phyloP scores from a whole-genome alignment of 2,113 vertebrate species.

The Orcinus orca region DNA sequence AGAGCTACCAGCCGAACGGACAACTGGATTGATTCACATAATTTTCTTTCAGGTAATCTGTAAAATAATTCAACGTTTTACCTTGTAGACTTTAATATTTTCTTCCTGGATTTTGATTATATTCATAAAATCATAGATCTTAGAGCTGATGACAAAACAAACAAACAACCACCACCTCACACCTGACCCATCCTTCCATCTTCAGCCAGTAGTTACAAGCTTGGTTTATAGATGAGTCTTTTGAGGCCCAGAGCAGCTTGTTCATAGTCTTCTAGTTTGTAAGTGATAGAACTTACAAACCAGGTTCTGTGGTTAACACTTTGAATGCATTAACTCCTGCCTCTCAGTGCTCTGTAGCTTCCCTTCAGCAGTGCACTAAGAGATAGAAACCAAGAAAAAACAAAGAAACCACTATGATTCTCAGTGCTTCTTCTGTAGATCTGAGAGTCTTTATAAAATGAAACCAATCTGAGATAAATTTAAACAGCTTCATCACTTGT shows the following conservation, averaged over 20 bases:
- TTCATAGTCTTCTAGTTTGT: not conserved
- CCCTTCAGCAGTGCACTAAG: not conserved
- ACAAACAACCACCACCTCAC: not conserved
- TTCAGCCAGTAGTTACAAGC: not conserved
- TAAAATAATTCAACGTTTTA: slow-evolving; percentile 21
- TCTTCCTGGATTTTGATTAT: not conserved
- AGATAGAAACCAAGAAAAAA: not conserved
- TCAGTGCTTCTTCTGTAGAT: not conserved
- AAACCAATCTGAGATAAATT: not conserved
- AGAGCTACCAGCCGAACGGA: not conserved
- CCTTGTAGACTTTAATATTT: not conserved
- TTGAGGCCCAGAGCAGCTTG: not conserved
- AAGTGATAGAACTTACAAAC: not conserved
- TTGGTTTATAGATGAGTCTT: not conserved
- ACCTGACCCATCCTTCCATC: not conserved
- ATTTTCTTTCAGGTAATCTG: not conserved
- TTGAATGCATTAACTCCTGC: no score
- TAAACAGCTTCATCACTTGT: not conserved
- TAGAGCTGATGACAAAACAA: not conserved
- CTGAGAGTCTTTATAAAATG: not conserved
- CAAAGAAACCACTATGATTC: not conserved
- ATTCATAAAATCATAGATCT: not conserved
- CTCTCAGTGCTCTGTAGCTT: not conserved
- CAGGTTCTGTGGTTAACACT: no score
- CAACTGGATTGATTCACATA: not conserved